A percentile compares a stretch with the other conserved stretches of the same genome.
Evolutionary conservation across 2,113 vertebrate species (phyloP).

Genomic region (Salminus brasiliensis): DNA sequence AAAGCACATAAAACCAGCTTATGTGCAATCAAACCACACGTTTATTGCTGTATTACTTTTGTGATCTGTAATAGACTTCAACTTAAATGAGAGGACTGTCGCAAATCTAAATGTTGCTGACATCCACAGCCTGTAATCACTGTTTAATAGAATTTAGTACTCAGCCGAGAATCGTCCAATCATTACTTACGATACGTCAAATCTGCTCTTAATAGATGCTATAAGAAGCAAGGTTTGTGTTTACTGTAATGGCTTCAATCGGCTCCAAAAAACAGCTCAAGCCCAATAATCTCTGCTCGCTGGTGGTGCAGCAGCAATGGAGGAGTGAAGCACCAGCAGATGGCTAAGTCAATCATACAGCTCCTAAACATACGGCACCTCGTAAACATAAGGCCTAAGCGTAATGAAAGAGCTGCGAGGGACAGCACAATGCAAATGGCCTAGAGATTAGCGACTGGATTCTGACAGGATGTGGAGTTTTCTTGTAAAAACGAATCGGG

Average conservation of each 20-base stretch:
- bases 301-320: conserved; percentile 65
- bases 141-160: conserved; percentile 51
- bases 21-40: no score
- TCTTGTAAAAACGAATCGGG: conserved; percentile 7
- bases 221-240: conserved; percentile 54
- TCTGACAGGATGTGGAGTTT: conserved; percentile 38
- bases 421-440: conserved; percentile 51
- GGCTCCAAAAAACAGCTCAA: conserved; percentile 34
- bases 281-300: conserved; percentile 56
- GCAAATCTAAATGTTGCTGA: conserved; percentile 57
- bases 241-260: conserved; percentile 64
- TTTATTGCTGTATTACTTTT: not conserved
- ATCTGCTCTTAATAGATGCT: conserved; percentile 41
- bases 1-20: no score
- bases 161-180: conserved; percentile 47
- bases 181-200: no score
- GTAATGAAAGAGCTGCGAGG: conserved; percentile 66
- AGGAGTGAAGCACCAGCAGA: conserved; percentile 64
- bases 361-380: conserved; percentile 63
- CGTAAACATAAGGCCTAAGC: conserved; percentile 68
- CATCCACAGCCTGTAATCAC: conserved; percentile 65
- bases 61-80: conserved; percentile 3
- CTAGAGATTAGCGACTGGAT: conserved; percentile 59
- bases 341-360: conserved; percentile 72
- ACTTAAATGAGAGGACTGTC: conserved; percentile 26